Evolutionary conservation across 2,888 invertebrate species (phyloP), one percentile per base, ranked within the genome.

Genomic region (Euplexia lucipara): DNA sequence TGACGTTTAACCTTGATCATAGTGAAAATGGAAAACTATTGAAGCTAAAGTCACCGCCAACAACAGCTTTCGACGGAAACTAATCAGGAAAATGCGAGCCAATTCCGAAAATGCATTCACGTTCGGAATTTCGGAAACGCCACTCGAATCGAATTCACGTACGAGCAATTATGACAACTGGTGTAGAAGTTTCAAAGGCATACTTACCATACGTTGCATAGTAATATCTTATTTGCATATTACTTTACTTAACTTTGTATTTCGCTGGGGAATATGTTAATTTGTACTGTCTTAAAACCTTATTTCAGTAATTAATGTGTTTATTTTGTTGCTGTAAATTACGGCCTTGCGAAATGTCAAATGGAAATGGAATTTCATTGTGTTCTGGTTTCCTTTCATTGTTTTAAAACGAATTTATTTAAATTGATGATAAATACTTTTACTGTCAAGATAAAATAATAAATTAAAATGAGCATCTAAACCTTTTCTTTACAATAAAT

Each of bases 81-180:
- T 72, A 79, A 80, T 82, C 72, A 71, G 51, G 68, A 62, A 73
- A 79, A 75, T 76, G 71, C 77, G 66, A 49, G 49, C 74, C 74
- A 79, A 79, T 83, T 77, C 49, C 49, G 52, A 42, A 52, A 79
- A 72, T 75, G 75, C 76, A 70, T 57, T 67, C 69, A 69, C 69
- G 73, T 78, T 79, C 53, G 47, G 57, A 74, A 80, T 75, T 80
- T 82, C 64, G 59, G 64, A 62, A 84, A 82, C 66, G 83, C 81
- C 79, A 79, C 84, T 84, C 75, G 83, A 83, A 88, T 89, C 83
- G 83, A 83, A 86, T 85, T 45, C 91, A 89, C 89, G 91, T 91
- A 84, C 85, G 68, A 73, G 85, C 83, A 87, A 84, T 87, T 86
- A 91, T 91, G 87, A 89, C 84, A 84, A 82, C 86, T 82, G 83